phyloP scores from a whole-genome alignment of 2,888 invertebrate species.

The Thereva unica region DNA sequence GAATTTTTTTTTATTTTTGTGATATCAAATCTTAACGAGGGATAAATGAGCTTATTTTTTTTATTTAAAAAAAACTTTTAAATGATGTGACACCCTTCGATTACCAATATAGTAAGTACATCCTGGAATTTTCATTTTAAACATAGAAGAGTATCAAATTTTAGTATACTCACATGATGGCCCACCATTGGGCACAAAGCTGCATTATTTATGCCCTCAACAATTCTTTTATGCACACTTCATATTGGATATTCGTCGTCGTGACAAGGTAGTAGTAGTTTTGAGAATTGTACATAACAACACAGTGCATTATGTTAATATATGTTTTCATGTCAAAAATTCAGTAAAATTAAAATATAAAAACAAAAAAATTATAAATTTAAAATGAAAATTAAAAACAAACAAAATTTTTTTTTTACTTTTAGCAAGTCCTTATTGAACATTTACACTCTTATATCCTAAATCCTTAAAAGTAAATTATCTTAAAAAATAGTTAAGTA shows the following conservation, averaged over 20 bases:
- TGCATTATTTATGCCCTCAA: conserved; percentile 17
- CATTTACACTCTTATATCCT: neutral
- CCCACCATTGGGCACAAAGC: conserved; percentile 12
- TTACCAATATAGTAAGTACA: conserved; percentile 2
- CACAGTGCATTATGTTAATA: conserved; percentile 46
- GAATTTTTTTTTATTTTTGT: conserved; percentile 11
- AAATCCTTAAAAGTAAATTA: conserved; percentile 1
- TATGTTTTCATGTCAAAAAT: conserved; percentile 38
- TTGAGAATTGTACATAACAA: conserved; percentile 46
- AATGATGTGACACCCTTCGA: conserved; percentile 12
- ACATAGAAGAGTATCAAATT: conserved; percentile 27
- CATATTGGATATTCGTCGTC: conserved; percentile 31
- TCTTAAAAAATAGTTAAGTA: conserved; percentile 52
- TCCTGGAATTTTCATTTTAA: conserved; percentile 5
- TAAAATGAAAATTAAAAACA: conserved; percentile 32
- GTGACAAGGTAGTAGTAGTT: conserved; percentile 43
- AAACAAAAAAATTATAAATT: conserved; percentile 2
- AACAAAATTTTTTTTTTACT: conserved; percentile 20
- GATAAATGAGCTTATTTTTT: too few species aligned
- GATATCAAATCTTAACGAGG: neutral
- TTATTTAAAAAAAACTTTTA: neutral
- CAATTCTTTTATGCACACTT: conserved; percentile 15
- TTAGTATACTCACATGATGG: conserved; percentile 21
- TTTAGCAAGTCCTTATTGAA: conserved; percentile 3
- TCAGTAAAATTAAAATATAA: conserved; percentile 25